phyloP scores from a whole-genome alignment of 2,888 invertebrate species.

The Oegoconia quadripuncta region DNA sequence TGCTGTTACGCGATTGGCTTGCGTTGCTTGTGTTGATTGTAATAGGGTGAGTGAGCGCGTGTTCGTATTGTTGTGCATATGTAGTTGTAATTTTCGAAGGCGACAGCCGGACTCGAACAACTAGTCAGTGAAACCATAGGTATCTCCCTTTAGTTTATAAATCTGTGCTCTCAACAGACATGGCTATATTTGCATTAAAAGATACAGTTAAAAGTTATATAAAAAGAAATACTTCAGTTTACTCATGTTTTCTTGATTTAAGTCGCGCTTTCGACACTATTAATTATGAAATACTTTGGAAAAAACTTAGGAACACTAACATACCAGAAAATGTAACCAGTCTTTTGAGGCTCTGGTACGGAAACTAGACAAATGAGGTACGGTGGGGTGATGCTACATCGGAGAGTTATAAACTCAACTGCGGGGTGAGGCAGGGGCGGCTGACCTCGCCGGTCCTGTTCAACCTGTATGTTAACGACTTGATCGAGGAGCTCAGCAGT shows the following conservation, averaged over 20 bases:
- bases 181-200: too few species aligned
- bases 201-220: too few species aligned
- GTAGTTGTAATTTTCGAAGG: too few species aligned
- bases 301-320: too few species aligned
- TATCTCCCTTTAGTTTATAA: too few species aligned
- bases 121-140: too few species aligned
- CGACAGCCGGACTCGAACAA: too few species aligned
- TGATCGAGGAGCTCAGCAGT: conserved; percentile 5
- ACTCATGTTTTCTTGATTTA: neutral
- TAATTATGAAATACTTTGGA: conserved; percentile 1
- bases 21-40: too few species aligned
- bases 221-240: neutral
- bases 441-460: conserved; percentile 1
- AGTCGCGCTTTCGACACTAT: conserved; percentile 4
- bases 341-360: conserved; percentile 20
- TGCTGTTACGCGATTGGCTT: too few species aligned
- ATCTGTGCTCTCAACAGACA: too few species aligned
- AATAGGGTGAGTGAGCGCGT: too few species aligned
- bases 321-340: neutral
- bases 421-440: conserved; percentile 20
- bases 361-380: conserved; percentile 17
- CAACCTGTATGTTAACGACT: neutral
- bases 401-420: conserved; percentile 9
- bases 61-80: too few species aligned
- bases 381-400: conserved; percentile 15